Evolutionary conservation across 2,797 vertebrate species (phyloP).

Genomic region (Austrolebias charrua): DNA sequence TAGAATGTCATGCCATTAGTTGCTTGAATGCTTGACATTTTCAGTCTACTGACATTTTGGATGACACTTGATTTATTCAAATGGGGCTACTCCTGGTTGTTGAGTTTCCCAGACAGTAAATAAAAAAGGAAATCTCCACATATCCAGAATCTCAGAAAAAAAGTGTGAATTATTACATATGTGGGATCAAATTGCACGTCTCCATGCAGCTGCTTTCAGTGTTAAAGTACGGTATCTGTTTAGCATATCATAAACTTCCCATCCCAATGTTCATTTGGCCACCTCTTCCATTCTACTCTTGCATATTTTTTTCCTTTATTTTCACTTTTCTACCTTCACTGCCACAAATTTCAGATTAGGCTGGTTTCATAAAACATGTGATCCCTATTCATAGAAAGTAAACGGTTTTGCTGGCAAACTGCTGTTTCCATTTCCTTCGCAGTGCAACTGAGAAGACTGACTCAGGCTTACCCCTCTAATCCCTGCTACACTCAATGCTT

Average conservation of each 20-base stretch:
- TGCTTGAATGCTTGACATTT: conserved; percentile 22
- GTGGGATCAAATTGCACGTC: conserved; percentile 41
- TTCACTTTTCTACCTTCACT: conserved; percentile 22
- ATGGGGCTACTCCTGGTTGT: neutral
- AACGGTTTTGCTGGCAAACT: conserved; percentile 69
- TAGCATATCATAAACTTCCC: conserved; percentile 30
- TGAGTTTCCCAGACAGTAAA: neutral
- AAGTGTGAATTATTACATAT: conserved; percentile 36
- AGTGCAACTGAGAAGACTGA: conserved; percentile 45
- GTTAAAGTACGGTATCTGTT: conserved; percentile 40
- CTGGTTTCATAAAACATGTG: conserved; percentile 72
- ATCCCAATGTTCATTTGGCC: conserved; percentile 40
- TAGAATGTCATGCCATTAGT: conserved; percentile 28
- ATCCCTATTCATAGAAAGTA: conserved; percentile 81
- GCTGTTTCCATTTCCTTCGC: conserved; percentile 69
- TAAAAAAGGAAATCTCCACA: conserved; percentile 26
- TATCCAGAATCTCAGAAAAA: conserved; percentile 35
- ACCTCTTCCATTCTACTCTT: conserved; percentile 23
- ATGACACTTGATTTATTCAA: conserved; percentile 35
- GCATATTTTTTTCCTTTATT: conserved; percentile 25
- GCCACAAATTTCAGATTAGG: conserved; percentile 46
- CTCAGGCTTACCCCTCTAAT: conserved; percentile 46
- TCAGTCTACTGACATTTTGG: conserved; percentile 28
- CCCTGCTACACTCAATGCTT: conserved; percentile 14
- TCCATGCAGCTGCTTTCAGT: conserved; percentile 25